Percentiles rank a stretch among this genome's conserved stretches.
Evolutionary conservation across 2,888 invertebrate species (phyloP).

Genomic region (Pandemis cinnamomeana): DNA sequence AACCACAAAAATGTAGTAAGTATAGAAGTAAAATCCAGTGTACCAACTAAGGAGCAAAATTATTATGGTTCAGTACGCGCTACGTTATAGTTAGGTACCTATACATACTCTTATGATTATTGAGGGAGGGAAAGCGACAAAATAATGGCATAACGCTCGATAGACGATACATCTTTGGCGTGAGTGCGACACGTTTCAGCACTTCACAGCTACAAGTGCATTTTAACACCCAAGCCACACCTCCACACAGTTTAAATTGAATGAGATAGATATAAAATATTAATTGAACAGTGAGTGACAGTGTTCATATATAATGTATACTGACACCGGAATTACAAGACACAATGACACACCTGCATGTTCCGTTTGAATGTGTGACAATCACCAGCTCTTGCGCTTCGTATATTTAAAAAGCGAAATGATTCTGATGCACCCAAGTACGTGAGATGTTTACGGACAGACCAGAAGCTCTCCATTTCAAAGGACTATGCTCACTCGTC

Average conservation of each 20-base stretch:
- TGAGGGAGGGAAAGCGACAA: not conserved
- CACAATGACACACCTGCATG: not conserved
- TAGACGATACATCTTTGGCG: not conserved
- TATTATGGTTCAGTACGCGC: no score
- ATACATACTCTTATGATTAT: no score
- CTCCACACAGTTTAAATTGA: not conserved
- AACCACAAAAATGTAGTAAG: no score
- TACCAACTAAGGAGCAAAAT: no score
- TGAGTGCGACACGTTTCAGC: conserved; percentile 7
- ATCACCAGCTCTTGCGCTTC: no score
- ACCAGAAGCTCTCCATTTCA: conserved; percentile 40
- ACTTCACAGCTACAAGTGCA: conserved; percentile 5
- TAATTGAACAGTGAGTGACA: not conserved
- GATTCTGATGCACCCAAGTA: conserved; percentile 10
- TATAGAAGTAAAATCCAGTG: no score
- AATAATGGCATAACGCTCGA: not conserved
- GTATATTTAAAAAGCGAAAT: not conserved
- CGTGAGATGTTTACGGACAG: not conserved
- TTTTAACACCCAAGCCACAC: not conserved
- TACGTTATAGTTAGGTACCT: not conserved
- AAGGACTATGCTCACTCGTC: conserved; percentile 45
- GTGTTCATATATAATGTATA: not conserved
- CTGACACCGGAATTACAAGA: not conserved
- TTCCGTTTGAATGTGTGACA: no score
- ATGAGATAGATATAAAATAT: not conserved